Evolutionary conservation across 2,888 invertebrate species (phyloP).

Genomic region (Tineola bisselliella): DNA sequence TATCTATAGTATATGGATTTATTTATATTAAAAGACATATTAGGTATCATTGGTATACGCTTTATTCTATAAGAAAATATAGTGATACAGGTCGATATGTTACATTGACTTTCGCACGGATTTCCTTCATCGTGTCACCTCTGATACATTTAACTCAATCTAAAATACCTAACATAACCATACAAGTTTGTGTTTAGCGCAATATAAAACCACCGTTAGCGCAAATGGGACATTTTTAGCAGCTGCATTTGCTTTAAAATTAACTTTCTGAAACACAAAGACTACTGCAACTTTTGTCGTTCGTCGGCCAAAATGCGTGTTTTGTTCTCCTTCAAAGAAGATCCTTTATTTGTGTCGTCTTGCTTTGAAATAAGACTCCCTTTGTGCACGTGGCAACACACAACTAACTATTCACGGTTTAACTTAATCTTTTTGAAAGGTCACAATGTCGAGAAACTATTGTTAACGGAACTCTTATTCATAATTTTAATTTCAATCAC

Average conservation of each 20-base stretch:
- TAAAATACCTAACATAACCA: constrained; percentile 66
- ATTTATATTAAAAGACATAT: no score
- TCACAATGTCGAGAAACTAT: not conserved
- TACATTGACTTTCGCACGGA: no score
- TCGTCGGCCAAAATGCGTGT: constrained; percentile 39
- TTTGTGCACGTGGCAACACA: constrained; percentile 32
- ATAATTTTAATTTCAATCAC: not conserved
- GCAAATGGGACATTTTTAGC: constrained; percentile 21
- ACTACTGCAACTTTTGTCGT: constrained; percentile 57
- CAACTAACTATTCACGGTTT: not conserved
- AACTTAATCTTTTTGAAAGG: not conserved
- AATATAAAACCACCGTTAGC: not conserved
- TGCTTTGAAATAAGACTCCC: constrained; percentile 52
- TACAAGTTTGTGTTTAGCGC: constrained; percentile 16
- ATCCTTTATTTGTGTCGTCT: constrained; percentile 40
- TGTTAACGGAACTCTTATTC: not conserved
- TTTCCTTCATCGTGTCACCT: no score
- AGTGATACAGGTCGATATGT: no score
- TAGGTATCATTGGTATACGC: no score
- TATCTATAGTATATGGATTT: no score
- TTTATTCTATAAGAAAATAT: no score
- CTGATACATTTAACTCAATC: no score
- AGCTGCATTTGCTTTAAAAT: constrained; percentile 45
- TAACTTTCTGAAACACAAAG: constrained; percentile 40
- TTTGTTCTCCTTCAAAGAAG: constrained; percentile 44